These are phyloP conservation scores for Salminus brasiliensis DNA, from an alignment of 2,113 vertebrate species.

Conservation along the genomic window DNA sequence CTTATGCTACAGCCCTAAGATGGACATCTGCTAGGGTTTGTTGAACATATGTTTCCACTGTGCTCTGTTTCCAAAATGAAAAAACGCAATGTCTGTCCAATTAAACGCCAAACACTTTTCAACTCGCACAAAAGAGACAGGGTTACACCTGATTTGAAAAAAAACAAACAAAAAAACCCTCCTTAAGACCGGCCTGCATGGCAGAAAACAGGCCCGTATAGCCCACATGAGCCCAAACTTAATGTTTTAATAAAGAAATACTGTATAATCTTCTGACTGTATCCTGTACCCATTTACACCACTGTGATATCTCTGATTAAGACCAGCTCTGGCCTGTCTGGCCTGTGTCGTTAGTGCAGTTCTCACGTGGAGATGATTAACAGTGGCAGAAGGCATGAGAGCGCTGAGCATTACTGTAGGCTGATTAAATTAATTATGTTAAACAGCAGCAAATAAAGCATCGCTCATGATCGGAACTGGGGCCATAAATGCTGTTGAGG, in stretches of 20 bases:
- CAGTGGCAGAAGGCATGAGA: constrained; percentile 64
- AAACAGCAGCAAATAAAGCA: constrained; percentile 69
- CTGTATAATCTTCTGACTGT: neutral
- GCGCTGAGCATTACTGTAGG: constrained; percentile 62
- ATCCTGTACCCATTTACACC: neutral
- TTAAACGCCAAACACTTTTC: constrained; percentile 49
- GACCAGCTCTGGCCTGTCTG: neutral
- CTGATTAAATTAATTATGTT: constrained; percentile 88
- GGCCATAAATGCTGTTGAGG: too few species aligned
- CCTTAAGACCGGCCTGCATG: neutral
- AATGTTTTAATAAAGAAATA: neutral
- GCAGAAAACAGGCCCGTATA: neutral
- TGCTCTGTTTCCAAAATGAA: constrained; percentile 56
- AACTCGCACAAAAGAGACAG: constrained; percentile 18
- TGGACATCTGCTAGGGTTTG: constrained; percentile 73
- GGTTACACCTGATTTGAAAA: constrained; percentile 37
- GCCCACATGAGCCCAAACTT: too few species aligned
- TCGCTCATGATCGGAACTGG: constrained; percentile 64
- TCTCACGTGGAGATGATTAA: constrained; percentile 64
- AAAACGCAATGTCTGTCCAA: constrained; percentile 65
- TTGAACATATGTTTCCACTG: constrained; percentile 71
- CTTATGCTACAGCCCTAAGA: constrained; percentile 63
- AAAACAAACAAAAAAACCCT: constrained; percentile 39
- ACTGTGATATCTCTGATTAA: constrained; percentile 5
- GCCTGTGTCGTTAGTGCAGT: constrained; percentile 51